phyloP scores from a whole-genome alignment of 2,113 vertebrate species.

The Engraulis encrasicolus region DNA sequence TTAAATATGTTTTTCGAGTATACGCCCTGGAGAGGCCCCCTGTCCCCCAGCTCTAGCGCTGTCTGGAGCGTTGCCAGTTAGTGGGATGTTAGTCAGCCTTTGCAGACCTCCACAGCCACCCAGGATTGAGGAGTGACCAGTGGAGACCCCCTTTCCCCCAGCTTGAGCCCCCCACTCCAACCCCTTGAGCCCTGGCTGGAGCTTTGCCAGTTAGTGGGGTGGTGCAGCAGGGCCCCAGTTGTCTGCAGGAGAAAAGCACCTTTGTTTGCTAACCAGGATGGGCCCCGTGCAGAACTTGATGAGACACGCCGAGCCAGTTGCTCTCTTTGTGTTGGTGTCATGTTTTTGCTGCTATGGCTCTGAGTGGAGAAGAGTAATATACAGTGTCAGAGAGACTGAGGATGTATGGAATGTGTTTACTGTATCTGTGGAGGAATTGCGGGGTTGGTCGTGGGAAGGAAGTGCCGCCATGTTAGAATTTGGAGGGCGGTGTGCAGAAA shows the following conservation, averaged over 20 bases:
- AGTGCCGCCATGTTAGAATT: neutral
- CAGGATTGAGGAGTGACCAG: too few species aligned
- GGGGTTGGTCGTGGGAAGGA: neutral
- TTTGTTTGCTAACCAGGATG: neutral
- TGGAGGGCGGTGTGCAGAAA: neutral
- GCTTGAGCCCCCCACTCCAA: neutral
- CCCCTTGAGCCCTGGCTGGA: neutral
- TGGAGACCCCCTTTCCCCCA: neutral
- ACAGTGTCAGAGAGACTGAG: neutral
- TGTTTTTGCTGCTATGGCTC: neutral
- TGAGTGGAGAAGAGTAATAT: neutral
- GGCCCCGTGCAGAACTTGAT: constrained; percentile 9
- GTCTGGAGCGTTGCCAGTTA: too few species aligned
- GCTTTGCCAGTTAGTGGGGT: neutral
- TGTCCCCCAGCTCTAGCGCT: too few species aligned
- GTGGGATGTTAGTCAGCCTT: too few species aligned
- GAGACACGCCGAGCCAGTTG: constrained; percentile 18
- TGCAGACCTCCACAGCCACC: too few species aligned
- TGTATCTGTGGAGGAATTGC: neutral
- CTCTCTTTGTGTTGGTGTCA: constrained; percentile 19
- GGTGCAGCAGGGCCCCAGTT: too few species aligned
- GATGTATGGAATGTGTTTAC: neutral
- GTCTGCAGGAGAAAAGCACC: constrained; percentile 5
- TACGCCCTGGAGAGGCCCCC: too few species aligned
- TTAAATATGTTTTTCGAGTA: too few species aligned